Evolutionary conservation across 1,140 invertebrate genomes (phyloP).

Genomic region (Nylanderia fulva): DNA sequence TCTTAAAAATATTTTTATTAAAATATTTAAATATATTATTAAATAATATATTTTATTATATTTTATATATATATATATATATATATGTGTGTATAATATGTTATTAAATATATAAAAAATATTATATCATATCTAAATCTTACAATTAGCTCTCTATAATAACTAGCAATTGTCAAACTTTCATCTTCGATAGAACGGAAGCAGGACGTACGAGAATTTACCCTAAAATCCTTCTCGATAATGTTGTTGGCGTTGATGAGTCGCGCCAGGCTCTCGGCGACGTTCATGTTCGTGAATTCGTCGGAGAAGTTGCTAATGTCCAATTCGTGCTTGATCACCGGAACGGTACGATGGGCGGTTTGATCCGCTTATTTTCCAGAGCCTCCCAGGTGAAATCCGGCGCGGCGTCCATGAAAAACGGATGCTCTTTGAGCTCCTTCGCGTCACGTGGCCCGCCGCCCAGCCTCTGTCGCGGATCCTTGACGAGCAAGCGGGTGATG

Average conservation of each 20-base stretch:
- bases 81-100: no score
- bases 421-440: conserved; percentile 93
- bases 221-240: conserved; percentile 96
- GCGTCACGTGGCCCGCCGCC: conserved; percentile 94
- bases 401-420: conserved; percentile 90
- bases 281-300: conserved; percentile 96
- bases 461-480: conserved; percentile 94
- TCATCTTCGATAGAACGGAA: no score
- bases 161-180: no score
- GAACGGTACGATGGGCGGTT: conserved; percentile 94
- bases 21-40: no score
- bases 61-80: no score
- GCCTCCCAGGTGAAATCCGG: conserved; percentile 89
- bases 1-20: no score
- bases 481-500: conserved; percentile 92
- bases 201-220: conserved; percentile 69
- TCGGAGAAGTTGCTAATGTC: conserved; percentile 98
- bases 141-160: no score
- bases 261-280: conserved; percentile 96
- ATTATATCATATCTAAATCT: no score
- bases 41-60: no score
- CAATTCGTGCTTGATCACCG: conserved; percentile 92
- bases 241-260: conserved; percentile 92
- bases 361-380: conserved; percentile 90
- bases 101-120: no score